Evolutionary conservation across 2,113 vertebrate genomes (phyloP), one percentile per base, ranked within the genome.

Genomic region (Perccottus glenii): DNA sequence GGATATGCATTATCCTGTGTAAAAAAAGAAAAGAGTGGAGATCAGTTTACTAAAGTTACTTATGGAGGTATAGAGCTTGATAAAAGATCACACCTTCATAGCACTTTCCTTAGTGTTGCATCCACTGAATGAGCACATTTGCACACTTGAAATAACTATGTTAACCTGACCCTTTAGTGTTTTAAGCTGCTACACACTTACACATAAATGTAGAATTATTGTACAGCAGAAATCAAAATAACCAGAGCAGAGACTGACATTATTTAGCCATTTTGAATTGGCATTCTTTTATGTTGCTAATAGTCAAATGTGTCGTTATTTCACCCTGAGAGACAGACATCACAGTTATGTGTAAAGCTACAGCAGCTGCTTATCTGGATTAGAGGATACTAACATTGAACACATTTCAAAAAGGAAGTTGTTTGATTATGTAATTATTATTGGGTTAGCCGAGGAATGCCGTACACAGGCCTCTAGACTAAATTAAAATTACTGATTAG

Each of bases 1-100:
- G 92, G 92, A 96, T 93, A 92, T 95, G 96, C 96, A 98, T 98
- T 95, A 94, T 98, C 95, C 96, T 96, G 90, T 77, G 43, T 67
- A 58, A 16, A 8, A 47, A n/a, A 63, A 3, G 51, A 40, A 64
- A 78, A 55, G 40, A 77, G 60, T 64, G 67, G 3, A 59, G 44
- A 4, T 70, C 55, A 33, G 52, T 61, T 58, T 49, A 43, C 38
- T 68, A 44, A 52, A 53, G 67, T 32, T 67, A 70, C 60, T 63
- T 42, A 48, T 63, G 33, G 15, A 63, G 38, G 32, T 38, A 9
- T 56, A 58, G 42, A 38, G 15, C 59, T 52, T 55, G 49, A 82
- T 78, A 47, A 75, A 56, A 65, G 47, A 16, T 33, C 11, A 56
- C 55, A 46, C 64, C 56, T 36, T 53, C 5, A 47, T 64, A 49